Percentiles rank a stretch among this genome's conserved stretches.
Conservation (phyloP, 2,797 vertebrate genomes). For the Cryptoprocta ferox region DNA sequence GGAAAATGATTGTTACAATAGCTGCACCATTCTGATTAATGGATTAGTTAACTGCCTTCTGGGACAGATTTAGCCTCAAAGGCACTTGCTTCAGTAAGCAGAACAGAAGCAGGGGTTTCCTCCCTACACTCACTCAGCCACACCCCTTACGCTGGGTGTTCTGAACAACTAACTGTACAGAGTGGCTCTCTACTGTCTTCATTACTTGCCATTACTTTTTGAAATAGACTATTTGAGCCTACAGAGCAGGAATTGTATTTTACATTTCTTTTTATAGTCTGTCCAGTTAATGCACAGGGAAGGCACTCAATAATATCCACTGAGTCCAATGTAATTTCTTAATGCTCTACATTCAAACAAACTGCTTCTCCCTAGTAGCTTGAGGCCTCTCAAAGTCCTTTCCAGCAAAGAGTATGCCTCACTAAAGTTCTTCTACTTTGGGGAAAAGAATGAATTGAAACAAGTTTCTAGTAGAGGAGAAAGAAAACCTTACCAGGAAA, state of each 20-base stretch:
- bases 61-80: neutral
- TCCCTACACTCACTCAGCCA: neutral
- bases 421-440: neutral
- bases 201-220: neutral
- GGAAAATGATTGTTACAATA: neutral
- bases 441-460: neutral
- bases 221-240: neutral
- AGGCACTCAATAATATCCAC: neutral
- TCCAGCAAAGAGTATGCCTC: neutral
- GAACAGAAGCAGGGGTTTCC: neutral
- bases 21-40: neutral
- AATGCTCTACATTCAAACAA: neutral
- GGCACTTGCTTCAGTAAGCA: neutral
- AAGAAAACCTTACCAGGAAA: slow-evolving; percentile 12
- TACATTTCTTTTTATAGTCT: neutral
- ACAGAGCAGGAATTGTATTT: neutral
- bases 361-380: neutral
- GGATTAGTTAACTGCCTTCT: neutral
- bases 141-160: neutral
- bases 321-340: slow-evolving; percentile 19
- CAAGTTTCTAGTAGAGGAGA: neutral
- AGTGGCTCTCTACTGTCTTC: neutral
- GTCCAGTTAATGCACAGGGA: neutral
- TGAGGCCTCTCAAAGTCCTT: neutral
- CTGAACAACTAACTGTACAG: neutral